Percentiles rank a stretch among this genome's conserved stretches.
These are phyloP conservation scores for Hozukius guyotensis DNA, from an alignment of 2,797 vertebrate genomes.

Conservation along the genomic window DNA sequence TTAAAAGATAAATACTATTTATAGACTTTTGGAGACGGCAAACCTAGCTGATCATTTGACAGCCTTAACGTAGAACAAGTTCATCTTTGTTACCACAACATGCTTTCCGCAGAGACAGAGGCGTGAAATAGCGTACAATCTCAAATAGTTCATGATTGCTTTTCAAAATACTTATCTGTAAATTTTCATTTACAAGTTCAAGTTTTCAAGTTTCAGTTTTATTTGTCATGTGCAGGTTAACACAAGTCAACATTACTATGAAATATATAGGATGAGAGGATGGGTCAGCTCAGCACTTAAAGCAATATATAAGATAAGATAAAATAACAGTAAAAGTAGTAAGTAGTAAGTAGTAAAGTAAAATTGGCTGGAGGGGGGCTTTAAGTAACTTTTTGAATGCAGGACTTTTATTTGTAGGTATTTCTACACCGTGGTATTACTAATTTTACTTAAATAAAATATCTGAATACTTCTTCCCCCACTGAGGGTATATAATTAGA, in stretches of 20 bases:
- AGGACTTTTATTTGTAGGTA: no score
- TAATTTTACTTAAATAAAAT: no score
- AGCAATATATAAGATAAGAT: accelerated
- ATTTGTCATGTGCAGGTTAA: no score
- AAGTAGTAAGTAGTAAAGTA: no score
- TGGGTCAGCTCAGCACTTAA: no score
- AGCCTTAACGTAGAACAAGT: neutral
- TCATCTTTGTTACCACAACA: neutral
- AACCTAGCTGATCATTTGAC: neutral
- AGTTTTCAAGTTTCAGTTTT: no score
- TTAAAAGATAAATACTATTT: constrained; percentile 22
- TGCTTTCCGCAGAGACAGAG: neutral
- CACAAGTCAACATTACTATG: accelerated
- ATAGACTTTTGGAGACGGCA: neutral
- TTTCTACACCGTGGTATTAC: no score
- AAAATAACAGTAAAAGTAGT: no score
- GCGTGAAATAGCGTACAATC: neutral
- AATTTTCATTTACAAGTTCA: neutral
- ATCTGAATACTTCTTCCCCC: no score
- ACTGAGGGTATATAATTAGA: neutral
- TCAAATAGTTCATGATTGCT: neutral
- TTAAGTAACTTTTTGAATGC: no score
- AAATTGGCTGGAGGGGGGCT: no score
- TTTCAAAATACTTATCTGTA: neutral
- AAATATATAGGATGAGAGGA: no score